Conservation (phyloP, 2,888 invertebrate genomes). For the Endomychus coccineus region DNA sequence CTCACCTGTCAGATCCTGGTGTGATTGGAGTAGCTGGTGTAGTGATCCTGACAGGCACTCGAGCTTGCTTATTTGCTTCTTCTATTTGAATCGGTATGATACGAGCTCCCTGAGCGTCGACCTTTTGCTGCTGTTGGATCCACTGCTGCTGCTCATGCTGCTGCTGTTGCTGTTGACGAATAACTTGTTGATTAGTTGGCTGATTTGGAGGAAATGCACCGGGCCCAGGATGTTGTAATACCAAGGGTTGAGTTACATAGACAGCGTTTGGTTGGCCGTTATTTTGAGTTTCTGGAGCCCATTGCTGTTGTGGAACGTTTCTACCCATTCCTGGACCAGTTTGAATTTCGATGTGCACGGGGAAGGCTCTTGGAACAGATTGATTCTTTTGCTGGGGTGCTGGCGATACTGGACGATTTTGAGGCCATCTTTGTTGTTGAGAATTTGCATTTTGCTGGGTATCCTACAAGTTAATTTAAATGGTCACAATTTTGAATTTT, state of each 20-base stretch:
- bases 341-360: constrained; percentile 22
- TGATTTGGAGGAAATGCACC: constrained; percentile 17
- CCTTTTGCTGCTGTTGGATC: constrained; percentile 29
- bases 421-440: constrained; percentile 20
- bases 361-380: constrained; percentile 12
- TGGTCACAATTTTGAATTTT: no score
- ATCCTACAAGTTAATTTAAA: no score
- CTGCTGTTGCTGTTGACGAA: constrained; percentile 30
- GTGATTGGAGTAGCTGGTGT: constrained; percentile 20
- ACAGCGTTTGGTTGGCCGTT: constrained; percentile 29
- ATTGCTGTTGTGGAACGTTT: constrained; percentile 26
- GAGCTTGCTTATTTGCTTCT: no score
- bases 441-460: constrained; percentile 1
- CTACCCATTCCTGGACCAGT: no score
- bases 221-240: constrained; percentile 35
- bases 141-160: constrained; percentile 29
- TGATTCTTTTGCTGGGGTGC: neutral
- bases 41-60: no score
- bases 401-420: constrained; percentile 2
- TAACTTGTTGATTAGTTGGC: constrained; percentile 22
- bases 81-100: constrained; percentile 63
- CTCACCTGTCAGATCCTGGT: constrained; percentile 28
- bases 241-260: constrained; percentile 35
- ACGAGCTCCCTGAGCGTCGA: constrained; percentile 42
- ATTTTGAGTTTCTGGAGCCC: constrained; percentile 19